phyloP scores from a whole-genome alignment of 2,797 vertebrate genomes.

The Poeciliopsis gracilis region DNA sequence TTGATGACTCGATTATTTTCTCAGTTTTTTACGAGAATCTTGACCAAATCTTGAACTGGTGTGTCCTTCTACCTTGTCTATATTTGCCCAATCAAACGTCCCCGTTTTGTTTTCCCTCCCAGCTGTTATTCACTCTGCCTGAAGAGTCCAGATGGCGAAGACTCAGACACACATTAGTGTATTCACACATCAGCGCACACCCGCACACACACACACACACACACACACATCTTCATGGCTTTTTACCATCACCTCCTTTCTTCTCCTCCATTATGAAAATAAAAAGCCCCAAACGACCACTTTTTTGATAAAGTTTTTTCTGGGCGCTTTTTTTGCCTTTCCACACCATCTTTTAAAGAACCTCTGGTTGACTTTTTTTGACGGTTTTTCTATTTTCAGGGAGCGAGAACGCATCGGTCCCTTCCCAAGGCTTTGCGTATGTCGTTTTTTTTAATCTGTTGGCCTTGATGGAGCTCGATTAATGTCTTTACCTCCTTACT shows the following conservation, averaged over 20 bases:
- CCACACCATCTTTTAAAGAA: slow-evolving; percentile 72
- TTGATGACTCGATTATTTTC: slow-evolving; percentile 14
- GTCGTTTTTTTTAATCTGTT: slow-evolving; percentile 78
- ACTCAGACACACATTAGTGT: slow-evolving; percentile 78
- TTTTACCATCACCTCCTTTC: slow-evolving; percentile 81
- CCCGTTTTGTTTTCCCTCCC: slow-evolving; percentile 90
- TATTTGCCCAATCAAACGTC: slow-evolving; percentile 90
- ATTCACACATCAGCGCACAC: slow-evolving; percentile 29
- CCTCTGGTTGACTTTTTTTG: slow-evolving; percentile 85
- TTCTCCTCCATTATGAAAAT: slow-evolving; percentile 84
- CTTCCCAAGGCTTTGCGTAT: slow-evolving; percentile 80
- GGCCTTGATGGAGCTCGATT: slow-evolving; percentile 82
- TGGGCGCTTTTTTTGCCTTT: slow-evolving; percentile 85
- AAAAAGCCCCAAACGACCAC: slow-evolving; percentile 89
- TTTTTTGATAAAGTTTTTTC: slow-evolving; percentile 86
- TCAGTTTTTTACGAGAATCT: slow-evolving; percentile 29
- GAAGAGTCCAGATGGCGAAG: slow-evolving; percentile 91
- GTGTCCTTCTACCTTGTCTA: slow-evolving; percentile 72
- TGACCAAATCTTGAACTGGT: slow-evolving; percentile 76
- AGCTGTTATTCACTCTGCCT: slow-evolving; percentile 93
- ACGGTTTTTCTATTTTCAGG: slow-evolving; percentile 88
- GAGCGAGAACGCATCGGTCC: slow-evolving; percentile 74
- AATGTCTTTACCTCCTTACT: slow-evolving; percentile 91
- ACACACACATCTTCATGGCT: slow-evolving; percentile 64
- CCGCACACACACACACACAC: background rate